Base-by-base conservation (phyloP, 2,888 invertebrate species). In the Trichopoda pennipes region DNA sequence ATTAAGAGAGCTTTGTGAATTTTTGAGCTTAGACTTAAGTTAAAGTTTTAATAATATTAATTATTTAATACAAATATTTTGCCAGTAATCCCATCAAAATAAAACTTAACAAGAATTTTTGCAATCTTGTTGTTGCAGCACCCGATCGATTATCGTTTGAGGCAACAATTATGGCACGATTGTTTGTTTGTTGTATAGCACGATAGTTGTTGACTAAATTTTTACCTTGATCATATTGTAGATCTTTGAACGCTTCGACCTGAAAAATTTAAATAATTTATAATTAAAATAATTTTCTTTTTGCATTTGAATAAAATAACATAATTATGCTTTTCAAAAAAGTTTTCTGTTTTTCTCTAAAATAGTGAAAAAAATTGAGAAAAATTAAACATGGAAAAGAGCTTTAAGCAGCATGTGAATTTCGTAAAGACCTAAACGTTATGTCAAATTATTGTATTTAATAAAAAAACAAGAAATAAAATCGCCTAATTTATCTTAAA, bases 121-220 rank as follows among this genome's bases (percentile, higher is more conserved):
- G 55, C 10, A 56, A 12, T 2, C n/a, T 7, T 2, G 44, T 17
- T 0, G 42, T 51, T 28, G 75, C 9, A 38, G 79, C 47, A 21
- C 38, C 72, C 1, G 79, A 75, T n/a, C 38, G 32, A 38, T 72
- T 60, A 0, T 82, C 79, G 56, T 82, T 82, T 14, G 79, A 72
- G 23, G 75, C 89, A n/a, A 88, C 77, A 8, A 89, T 85, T 32
- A 90, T 85, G 12, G 88, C 87, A 14, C 90, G 90, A 75, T 89
- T 88, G 23, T 89, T 87, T 21, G 80, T 85, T 55, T 85, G 85
- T 80, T 91, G 90, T 44, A 89, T 80, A 38, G 83, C 82, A 10
- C 93, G 90, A 85, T 90, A 93, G 84, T 93, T 93, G 83, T 91
- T 89, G 28, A 87, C 89, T 78, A 93, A 84, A 19, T 87, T 87